phyloP scores from a whole-genome alignment of 1,140 invertebrate genomes.

The Arctopsyche grandis region DNA sequence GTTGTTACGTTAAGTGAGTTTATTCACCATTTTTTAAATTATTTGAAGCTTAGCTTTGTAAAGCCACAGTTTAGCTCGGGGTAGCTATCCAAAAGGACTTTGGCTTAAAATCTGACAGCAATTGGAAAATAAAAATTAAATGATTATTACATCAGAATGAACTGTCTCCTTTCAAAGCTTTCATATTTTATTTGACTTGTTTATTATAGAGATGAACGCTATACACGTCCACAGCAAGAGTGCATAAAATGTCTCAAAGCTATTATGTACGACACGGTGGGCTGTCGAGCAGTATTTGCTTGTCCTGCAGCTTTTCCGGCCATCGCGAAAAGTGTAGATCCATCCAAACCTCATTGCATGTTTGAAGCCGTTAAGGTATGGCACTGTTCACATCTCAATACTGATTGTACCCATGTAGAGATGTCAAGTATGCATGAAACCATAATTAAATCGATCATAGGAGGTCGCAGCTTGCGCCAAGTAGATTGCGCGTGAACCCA shows the following conservation, averaged over 20 bases:
- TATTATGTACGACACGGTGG: slow-evolving; percentile 94
- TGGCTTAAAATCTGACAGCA: too few relatives aligned
- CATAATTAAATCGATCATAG: neutral
- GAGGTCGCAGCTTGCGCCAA: too few relatives aligned
- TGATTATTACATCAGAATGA: too few relatives aligned
- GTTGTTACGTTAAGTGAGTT: slow-evolving; percentile 80
- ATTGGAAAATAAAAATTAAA: too few relatives aligned
- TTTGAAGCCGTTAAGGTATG: slow-evolving; percentile 83
- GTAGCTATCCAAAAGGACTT: too few relatives aligned
- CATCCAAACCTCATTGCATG: slow-evolving; percentile 83
- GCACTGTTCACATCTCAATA: slow-evolving; percentile 61
- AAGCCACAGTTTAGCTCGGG: too few relatives aligned
- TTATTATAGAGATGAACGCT: slow-evolving; percentile 71
- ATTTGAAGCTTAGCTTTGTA: neutral
- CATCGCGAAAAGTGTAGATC: slow-evolving; percentile 88
- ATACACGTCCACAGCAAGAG: slow-evolving; percentile 87
- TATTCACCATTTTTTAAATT: slow-evolving; percentile 19
- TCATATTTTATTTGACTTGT: neutral
- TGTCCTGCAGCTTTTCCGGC: slow-evolving; percentile 86
- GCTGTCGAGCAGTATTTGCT: slow-evolving; percentile 85
- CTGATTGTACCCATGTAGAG: too few relatives aligned
- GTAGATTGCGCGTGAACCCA: too few relatives aligned
- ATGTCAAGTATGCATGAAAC: neutral
- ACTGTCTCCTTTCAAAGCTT: too few relatives aligned
- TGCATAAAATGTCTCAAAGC: slow-evolving; percentile 92